Conservation (phyloP, 2,113 vertebrate species). For the Dipodomys merriami region DNA sequence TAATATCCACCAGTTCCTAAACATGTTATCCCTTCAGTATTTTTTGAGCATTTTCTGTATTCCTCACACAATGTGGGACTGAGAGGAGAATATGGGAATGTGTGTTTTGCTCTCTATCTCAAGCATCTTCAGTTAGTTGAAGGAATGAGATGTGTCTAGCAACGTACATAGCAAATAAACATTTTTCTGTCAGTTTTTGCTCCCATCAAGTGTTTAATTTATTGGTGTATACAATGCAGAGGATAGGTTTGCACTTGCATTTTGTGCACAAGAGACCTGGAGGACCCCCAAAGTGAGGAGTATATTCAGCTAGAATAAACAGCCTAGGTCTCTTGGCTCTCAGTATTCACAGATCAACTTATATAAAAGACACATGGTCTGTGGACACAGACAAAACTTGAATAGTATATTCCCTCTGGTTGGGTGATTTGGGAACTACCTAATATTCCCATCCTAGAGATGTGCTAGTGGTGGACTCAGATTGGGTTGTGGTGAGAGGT, state of each 20-base stretch:
- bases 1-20: neutral
- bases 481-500: neutral
- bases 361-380: neutral
- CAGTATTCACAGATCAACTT: too few relatives aligned
- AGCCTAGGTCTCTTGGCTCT: too few relatives aligned
- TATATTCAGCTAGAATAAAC: too few relatives aligned
- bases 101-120: neutral
- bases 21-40: neutral
- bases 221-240: neutral
- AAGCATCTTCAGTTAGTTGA: neutral
- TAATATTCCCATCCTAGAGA: neutral
- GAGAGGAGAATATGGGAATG: neutral
- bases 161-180: constrained; percentile 12
- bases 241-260: neutral
- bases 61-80: neutral
- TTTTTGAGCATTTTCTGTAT: neutral
- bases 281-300: too few relatives aligned
- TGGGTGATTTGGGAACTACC: neutral
- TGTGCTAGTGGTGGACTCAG: neutral
- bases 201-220: neutral
- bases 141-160: neutral
- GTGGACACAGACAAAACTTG: neutral
- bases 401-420: neutral
- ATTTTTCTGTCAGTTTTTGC: neutral
- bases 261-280: neutral